Evolutionary conservation across 2,888 invertebrate species (phyloP).

Genomic region (Hoplodrina blanda): DNA sequence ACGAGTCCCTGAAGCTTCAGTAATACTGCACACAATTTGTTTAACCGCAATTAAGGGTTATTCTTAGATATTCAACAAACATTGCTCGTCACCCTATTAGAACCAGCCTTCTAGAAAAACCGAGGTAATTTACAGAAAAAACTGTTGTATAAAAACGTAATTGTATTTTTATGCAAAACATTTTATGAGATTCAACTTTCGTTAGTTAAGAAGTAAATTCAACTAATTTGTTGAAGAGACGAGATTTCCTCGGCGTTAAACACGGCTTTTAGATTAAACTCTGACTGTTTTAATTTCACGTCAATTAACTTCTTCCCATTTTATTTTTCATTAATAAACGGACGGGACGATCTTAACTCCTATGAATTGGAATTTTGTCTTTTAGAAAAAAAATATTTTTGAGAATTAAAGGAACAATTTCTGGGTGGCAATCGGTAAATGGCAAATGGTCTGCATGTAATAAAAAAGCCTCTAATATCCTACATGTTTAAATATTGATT

Average conservation of each 20-base stretch:
- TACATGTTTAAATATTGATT: too few species aligned
- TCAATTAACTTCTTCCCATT: constrained; percentile 80
- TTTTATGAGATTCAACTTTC: constrained; percentile 65
- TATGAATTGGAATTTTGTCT: constrained; percentile 65
- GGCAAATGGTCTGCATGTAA: too few species aligned
- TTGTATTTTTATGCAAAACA: constrained; percentile 50
- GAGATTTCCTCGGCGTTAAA: constrained; percentile 71
- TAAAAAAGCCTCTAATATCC: too few species aligned
- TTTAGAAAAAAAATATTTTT: constrained; percentile 27
- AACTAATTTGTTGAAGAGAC: constrained; percentile 73
- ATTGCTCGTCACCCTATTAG: background rate
- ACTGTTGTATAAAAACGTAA: constrained; percentile 42
- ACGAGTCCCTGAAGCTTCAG: constrained; percentile 27
- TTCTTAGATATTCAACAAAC: constrained; percentile 2
- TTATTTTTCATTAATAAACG: constrained; percentile 73
- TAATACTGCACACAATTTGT: constrained; percentile 6
- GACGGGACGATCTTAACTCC: constrained; percentile 60
- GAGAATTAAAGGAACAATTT: constrained; percentile 24
- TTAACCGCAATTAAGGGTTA: background rate
- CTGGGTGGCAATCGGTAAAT: background rate
- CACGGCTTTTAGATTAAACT: constrained; percentile 76
- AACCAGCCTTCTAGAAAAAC: constrained; percentile 16
- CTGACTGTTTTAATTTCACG: constrained; percentile 80
- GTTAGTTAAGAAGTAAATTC: constrained; percentile 72
- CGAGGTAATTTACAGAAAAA: constrained; percentile 34